Conservation (phyloP, 2,113 vertebrate genomes). For the Propithecus coquereli region DNA sequence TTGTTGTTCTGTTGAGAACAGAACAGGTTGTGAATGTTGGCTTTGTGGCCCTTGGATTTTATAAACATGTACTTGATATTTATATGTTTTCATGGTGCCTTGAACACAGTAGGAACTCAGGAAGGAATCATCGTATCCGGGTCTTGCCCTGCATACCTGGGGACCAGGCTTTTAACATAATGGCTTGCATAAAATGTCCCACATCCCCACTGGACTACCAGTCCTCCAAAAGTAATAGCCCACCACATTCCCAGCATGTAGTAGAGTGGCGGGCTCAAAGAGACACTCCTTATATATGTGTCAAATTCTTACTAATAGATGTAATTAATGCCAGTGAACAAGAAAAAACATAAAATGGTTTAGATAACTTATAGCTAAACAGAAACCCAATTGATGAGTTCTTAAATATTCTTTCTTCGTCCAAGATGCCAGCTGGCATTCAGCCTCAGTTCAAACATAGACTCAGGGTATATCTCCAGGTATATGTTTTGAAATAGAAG, state of each 20-base stretch:
- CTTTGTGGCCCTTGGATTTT: background rate
- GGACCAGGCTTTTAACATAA: background rate
- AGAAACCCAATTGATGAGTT: background rate
- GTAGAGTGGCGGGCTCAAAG: background rate
- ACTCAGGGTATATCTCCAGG: background rate
- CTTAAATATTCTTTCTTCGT: background rate
- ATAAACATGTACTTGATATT: background rate
- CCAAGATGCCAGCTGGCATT: background rate
- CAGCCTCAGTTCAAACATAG: background rate
- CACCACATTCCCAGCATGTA: background rate
- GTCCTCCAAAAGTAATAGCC: rapidly evolving
- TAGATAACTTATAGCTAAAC: background rate
- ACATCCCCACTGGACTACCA: background rate
- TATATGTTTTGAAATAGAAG: background rate
- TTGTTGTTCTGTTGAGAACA: background rate
- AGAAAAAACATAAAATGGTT: background rate
- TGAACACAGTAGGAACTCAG: background rate
- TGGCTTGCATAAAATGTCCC: background rate
- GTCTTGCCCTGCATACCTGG: background rate
- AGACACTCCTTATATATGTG: background rate
- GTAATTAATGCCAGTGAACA: background rate
- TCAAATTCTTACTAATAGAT: background rate
- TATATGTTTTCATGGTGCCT: background rate
- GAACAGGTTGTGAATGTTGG: background rate
- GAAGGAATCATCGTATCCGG: background rate